Base-by-base conservation (phyloP, 2,797 vertebrate genomes). In the Tapirus indicus region DNA sequence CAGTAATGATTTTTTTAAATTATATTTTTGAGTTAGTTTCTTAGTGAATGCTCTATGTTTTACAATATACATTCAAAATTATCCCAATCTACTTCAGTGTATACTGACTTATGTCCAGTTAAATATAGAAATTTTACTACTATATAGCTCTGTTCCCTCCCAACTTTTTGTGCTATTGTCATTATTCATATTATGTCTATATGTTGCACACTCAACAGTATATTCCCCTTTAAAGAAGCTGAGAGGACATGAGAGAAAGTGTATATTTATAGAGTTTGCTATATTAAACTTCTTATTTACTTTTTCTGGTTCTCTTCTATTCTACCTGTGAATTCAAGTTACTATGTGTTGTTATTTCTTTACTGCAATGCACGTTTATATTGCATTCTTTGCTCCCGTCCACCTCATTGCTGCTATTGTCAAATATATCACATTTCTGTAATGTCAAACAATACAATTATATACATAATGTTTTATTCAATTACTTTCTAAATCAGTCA, bases 391-490 rank as follows among this genome's bases (percentile, higher is more conserved):
- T 52, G 25, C 10, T 60, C 49, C 20, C 44, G 74, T 14, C 4
- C 9, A 79, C 74, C 14, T 35, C 9, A 60, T 69, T 52, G n/a
- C 7, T 89, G 47, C 58, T 62, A 35, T 75, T 90, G 44, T 82
- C 79, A 93, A 96, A 77, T 83, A 66, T 29, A 60, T 84, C 62
- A 47, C 17, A 62, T 88, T 96, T 93, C 83, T 93, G 6, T 69
- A 69, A 75, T 95, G 80, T 64, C 62, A 93, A 91, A 17, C 41
- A 71, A 88, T 52, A 64, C 35, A 58, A 79, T 74, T 75, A 85
- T 14, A 68, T 88, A 44, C 13, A 41, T 75, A 84, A 72, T 69
- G 64, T n/a, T 72, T 84, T 83, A 96, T 41, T 49, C 84, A 93
- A 20, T 38, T 80, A 18, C n/a, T 71, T 88, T 87, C 27, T 89